A percentile compares a stretch with the other conserved stretches of the same genome.
These are phyloP conservation scores for Falco naumanni DNA, from an alignment of 2,797 vertebrate genomes.

Conservation along the genomic window DNA sequence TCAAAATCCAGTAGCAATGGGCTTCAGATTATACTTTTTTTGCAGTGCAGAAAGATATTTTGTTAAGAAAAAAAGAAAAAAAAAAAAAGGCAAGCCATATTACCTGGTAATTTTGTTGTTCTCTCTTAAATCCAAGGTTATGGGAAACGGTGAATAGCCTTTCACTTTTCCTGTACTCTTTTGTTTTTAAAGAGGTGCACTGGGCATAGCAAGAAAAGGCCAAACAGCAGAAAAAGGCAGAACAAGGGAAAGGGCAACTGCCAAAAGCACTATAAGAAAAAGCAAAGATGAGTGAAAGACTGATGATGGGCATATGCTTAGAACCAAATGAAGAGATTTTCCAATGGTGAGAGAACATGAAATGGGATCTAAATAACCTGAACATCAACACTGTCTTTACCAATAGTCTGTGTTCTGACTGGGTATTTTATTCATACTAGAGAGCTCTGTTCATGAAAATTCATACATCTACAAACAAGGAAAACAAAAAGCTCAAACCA, in stretches of 20 bases:
- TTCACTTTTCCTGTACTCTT: neutral
- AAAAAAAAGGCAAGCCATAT: neutral
- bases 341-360: neutral
- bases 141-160: neutral
- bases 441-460: constrained; percentile 6
- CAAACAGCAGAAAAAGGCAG: neutral
- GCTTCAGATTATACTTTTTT: neutral
- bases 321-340: neutral
- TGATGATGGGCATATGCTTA: neutral
- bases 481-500: constrained; percentile 20
- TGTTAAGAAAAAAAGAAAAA: neutral
- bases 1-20: neutral
- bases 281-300: neutral
- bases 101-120: neutral
- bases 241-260: neutral
- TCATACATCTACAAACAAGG: neutral
- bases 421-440: neutral
- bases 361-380: neutral
- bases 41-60: neutral
- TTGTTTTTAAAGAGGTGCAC: neutral
- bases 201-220: neutral
- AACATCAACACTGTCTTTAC: neutral
- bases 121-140: neutral
- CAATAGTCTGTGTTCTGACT: neutral
- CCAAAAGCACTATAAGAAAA: neutral